Base-by-base conservation (phyloP, 30 jellyfish, hydroid and myxozoan species). In the Clytia hemisphaerica region DNA sequence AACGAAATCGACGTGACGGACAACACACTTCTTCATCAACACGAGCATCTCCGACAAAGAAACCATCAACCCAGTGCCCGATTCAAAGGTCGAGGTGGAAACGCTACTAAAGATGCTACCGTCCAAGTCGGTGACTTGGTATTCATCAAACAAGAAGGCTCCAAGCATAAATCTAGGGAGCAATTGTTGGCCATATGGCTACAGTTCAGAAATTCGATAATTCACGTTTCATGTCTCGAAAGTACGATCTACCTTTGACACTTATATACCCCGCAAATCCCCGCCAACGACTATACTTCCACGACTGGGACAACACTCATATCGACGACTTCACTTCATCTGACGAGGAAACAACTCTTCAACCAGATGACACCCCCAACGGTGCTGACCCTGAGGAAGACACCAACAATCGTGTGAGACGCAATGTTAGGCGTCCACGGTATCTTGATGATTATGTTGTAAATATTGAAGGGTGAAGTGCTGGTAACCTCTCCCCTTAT, bases 51-150 rank as follows among this genome's bases (percentile, higher is more conserved):
- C 53, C 53, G 53, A 40, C 53, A n/a, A 40, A 10, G 16, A 40
- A 40, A 40, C 53, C 53, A 40, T 16, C 14, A n/a, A 7, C 53
- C 53, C 53, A 40, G 53, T 40, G 53, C 53, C 16, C 14, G 10
- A 7, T 40, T 16, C 14, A 7, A n/a, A n/a, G n/a, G n/a, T n/a
- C 53, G 53, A 7, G 53, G 53, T 40, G 53, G 53, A n/a, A n/a
- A 40, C 16, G 10, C 16, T 16, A n/a, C 53, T 16, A 10, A 40
- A 40, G 16, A 40, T 40, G 53, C 53, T 40, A 40, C 10, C 53
- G 53, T 40, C 14, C 53, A 40, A 40, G 53, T 40, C 53, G 53
- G 53, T 40, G 53, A 40, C 53, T 40, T 40, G 53, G 53, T 40
- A 7, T 40, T 40, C 16, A 40, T 40, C 16, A 40, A 40, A n/a